Evolutionary conservation across 1,140 invertebrate species (phyloP), one percentile per base, ranked within the genome.

Genomic region (Saccostrea echinata): DNA sequence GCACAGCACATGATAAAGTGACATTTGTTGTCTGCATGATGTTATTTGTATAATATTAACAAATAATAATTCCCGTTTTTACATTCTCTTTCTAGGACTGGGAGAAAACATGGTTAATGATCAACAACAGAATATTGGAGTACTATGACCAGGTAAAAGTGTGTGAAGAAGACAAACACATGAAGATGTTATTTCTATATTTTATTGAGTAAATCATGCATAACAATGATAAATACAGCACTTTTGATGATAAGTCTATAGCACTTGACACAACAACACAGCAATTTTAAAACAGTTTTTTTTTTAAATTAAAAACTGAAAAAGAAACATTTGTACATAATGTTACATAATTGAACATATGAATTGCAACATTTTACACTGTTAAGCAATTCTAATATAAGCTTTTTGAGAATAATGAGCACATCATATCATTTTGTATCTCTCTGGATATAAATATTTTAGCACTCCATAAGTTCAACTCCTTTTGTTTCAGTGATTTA

Each of bases 91-190:
- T 90, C 2, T 86, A 94, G 92, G 90, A 91, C 57, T 98, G 97
- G 97, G 96, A 96, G 43, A 96, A 97, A 64, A 96, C 97, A 0
- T 98, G 97, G 97, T 84, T 98, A 30, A 95, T 98, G 90, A 93
- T 98, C 3, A 96, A 96, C 82, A 96, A 97, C 85, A 95, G 97
- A 80, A 96, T 96, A 13, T 94, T 98, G n/a, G 95, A 96, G 87
- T 97, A 97, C 92, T 96, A 96, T 84, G 91, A 96, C 9, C 95
- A 95, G 21, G 91, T 92, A 90, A 88, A 71, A 57, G 43, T 43
- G 43, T 43, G 9, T 43, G 6, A 61, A 27, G 27, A 43, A 33
- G 35, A 33, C 35, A 80, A 24, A 33, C 24, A 30, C 27, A 6
- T 27, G 71, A 3, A 33, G 2, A 1, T 33, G 3, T 30, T 80